Evolutionary conservation across 2,113 vertebrate genomes (phyloP).

Genomic region (Cochlearius cochlearius): DNA sequence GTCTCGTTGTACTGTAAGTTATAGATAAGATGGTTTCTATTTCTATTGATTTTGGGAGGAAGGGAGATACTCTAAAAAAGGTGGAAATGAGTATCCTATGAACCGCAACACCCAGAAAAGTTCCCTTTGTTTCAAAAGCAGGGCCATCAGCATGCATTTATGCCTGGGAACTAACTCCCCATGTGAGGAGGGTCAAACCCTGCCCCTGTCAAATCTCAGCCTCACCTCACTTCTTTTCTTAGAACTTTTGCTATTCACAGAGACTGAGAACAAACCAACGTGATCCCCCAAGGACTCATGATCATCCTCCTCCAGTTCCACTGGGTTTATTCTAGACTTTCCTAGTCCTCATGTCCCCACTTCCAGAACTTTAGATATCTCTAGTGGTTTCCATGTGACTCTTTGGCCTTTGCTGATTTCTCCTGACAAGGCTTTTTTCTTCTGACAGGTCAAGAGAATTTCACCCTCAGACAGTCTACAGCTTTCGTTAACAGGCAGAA

Average conservation of each 20-base stretch:
- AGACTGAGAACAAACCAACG: neutral
- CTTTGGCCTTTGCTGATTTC: neutral
- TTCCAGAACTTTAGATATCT: neutral
- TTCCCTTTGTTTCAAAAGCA: neutral
- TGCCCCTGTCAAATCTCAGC: neutral
- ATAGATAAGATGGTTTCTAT: neutral
- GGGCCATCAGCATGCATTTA: neutral
- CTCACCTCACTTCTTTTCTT: neutral
- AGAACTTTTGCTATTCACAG: neutral
- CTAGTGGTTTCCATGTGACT: neutral
- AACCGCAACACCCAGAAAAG: neutral
- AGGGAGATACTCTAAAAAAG: neutral
- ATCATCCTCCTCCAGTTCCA: neutral
- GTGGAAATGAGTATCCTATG: neutral
- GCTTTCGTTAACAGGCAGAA: neutral
- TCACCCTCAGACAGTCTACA: neutral
- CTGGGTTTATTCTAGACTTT: neutral
- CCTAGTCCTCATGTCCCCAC: neutral
- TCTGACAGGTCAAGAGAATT: neutral
- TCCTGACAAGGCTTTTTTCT: neutral
- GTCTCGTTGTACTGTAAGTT: neutral
- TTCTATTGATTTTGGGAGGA: neutral
- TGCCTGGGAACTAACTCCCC: neutral
- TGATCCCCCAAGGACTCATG: neutral
- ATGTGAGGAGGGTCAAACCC: neutral